Conservation (phyloP, 1,140 invertebrate species). For the Hesperophylax magnus region DNA sequence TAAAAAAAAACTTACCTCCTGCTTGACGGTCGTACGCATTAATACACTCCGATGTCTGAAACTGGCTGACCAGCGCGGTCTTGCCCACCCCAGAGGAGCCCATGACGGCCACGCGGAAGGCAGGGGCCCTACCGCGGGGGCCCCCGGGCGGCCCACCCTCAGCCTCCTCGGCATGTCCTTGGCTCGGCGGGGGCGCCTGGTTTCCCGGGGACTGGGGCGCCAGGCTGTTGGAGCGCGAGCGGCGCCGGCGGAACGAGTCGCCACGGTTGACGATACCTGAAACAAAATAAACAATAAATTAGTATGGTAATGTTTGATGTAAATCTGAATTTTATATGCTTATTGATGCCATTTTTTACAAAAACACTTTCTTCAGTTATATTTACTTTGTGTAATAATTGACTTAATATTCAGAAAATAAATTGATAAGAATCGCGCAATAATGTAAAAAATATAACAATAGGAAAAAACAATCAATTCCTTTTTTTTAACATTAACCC, state of each 20-base stretch:
- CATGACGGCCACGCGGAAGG: constrained; percentile 86
- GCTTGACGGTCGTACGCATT: constrained; percentile 90
- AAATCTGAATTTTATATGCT: no score
- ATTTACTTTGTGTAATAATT: no score
- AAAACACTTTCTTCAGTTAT: no score
- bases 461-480: no score
- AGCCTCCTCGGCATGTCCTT: constrained; percentile 61
- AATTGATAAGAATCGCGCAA: no score
- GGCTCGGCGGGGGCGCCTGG: constrained; percentile 55
- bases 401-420: no score
- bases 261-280: constrained; percentile 90
- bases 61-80: constrained; percentile 91
- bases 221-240: constrained; percentile 85
- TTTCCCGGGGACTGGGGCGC: constrained; percentile 67
- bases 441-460: no score
- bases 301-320: background rate
- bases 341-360: no score
- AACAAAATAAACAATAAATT: constrained; percentile 57
- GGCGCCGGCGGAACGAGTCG: constrained; percentile 86
- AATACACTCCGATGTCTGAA: constrained; percentile 95
- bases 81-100: constrained; percentile 92
- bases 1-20: constrained; percentile 68
- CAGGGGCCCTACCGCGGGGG: constrained; percentile 63
- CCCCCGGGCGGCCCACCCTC: constrained; percentile 58
- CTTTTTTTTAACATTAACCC: no score